Conservation (phyloP, 2,113 vertebrate genomes). For the Siphamia tubifer region DNA sequence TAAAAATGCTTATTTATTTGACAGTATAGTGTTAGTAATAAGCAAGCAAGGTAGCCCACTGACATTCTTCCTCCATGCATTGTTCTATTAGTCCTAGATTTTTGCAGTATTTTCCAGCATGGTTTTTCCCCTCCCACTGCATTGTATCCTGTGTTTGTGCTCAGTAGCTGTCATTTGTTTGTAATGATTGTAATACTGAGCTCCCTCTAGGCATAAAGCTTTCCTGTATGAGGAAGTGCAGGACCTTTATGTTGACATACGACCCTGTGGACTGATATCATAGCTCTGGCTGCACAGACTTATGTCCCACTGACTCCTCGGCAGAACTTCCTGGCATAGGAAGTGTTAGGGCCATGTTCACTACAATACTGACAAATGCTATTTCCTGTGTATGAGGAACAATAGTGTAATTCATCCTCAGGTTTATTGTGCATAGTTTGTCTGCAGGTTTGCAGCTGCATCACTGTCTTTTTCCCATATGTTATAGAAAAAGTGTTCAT, state of each 20-base stretch:
- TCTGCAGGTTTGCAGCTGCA: neutral
- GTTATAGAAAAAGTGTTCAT: neutral
- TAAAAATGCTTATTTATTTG: too few species aligned
- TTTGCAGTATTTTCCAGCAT: neutral
- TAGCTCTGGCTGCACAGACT: constrained; percentile 37
- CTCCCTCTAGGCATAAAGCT: constrained; percentile 18
- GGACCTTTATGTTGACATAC: constrained; percentile 43
- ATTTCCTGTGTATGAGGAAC: constrained; percentile 16
- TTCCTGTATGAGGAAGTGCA: constrained; percentile 42
- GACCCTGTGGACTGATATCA: constrained; percentile 49
- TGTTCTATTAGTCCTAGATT: neutral
- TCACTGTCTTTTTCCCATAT: neutral
- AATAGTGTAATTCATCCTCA: neutral
- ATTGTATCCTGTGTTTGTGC: neutral
- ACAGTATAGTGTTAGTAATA: too few species aligned
- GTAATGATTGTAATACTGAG: neutral
- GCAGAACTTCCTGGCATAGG: constrained; percentile 52
- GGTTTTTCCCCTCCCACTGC: neutral
- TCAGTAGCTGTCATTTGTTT: neutral
- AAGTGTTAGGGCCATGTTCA: constrained; percentile 37
- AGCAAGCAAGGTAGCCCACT: neutral
- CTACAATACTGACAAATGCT: constrained; percentile 38
- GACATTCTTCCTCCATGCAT: neutral
- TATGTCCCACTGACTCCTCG: constrained; percentile 30
- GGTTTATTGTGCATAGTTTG: neutral